phyloP scores from a whole-genome alignment of 2,113 vertebrate genomes.

The Pleuronectes platessa region DNA sequence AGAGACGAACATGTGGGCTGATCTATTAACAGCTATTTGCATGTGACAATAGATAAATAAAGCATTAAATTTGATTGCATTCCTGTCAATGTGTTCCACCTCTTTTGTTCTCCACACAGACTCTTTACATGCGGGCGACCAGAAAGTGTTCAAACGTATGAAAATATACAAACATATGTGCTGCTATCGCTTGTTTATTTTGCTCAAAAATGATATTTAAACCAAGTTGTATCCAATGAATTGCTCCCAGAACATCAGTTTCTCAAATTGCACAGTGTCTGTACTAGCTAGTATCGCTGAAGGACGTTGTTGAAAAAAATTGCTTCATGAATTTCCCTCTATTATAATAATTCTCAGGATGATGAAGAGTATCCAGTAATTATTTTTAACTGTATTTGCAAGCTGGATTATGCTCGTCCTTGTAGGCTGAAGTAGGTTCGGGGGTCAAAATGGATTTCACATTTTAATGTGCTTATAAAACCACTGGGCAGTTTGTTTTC shows the following conservation, averaged over 20 bases:
- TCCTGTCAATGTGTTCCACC: too few species aligned
- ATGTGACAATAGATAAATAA: too few species aligned
- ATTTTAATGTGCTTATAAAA: slow-evolving; percentile 69
- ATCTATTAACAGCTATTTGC: too few species aligned
- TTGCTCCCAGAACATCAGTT: not conserved
- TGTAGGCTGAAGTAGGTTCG: slow-evolving; percentile 44
- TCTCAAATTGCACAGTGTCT: not conserved
- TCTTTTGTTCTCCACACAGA: too few species aligned
- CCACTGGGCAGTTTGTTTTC: slow-evolving; percentile 58
- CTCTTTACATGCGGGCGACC: too few species aligned
- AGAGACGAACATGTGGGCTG: too few species aligned
- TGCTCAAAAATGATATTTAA: not conserved
- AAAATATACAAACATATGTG: too few species aligned
- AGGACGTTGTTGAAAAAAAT: not conserved
- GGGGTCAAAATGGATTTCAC: slow-evolving; percentile 72
- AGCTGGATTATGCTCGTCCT: slow-evolving; percentile 56
- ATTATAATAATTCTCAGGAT: slow-evolving; percentile 13
- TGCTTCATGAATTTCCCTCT: not conserved
- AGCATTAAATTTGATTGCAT: too few species aligned
- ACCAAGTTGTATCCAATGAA: not conserved
- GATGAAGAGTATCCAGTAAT: slow-evolving; percentile 21
- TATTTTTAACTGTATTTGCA: slow-evolving; percentile 23
- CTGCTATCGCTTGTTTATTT: slow-evolving; percentile 22
- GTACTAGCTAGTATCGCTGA: not conserved
- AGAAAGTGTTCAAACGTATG: too few species aligned